Evolutionary conservation across 2,888 invertebrate genomes (phyloP), one percentile per base, ranked within the genome.

Genomic region (Cantharis rufa): DNA sequence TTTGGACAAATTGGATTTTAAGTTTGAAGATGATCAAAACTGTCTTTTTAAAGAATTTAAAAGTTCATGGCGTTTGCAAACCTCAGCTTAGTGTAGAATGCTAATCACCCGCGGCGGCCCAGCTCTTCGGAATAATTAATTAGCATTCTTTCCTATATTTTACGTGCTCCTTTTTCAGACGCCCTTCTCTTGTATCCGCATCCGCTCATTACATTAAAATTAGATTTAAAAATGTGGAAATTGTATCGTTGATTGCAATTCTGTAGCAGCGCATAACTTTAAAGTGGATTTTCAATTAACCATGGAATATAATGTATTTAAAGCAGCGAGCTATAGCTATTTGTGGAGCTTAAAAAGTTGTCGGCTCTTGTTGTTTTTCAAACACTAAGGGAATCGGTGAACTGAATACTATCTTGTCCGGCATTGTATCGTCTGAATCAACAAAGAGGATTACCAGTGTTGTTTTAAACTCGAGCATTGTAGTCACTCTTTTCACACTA

Each of bases 51-150:
- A 69, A 75, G 71, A 75, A 71, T 78, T 78, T 78, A 70, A 76
- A 78, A 78, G 78, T 78, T 78, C 78, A 78, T 73, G 73, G 78
- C 78, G 78, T 78, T 76, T 71, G 75, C 63, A 78, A 78, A 78
- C 78, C 78, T 78, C 78, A 78, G 78, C 75, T 78, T 78, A 78
- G 78, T 82, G 82, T 83, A 84, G 86, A 86, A 87, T 90, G 90
- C 90, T 90, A 90, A 90, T 90, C 90, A 90, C 89, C 89, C 89
- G 84, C 86, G 82, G 88, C 84, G 81, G 87, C 89, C 89, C 88
- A 88, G 88, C 90, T 89, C 90, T 86, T 86, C 85, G 84, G 90
- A 90, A 90, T 90, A 90, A 90, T 90, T 90, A 90, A 90, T 90
- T 90, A 90, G 90, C 89, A 90, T 90, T 90, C 90, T 90, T 90